Conservation (phyloP, 2,113 vertebrate species). For the Laticauda laticaudata region DNA sequence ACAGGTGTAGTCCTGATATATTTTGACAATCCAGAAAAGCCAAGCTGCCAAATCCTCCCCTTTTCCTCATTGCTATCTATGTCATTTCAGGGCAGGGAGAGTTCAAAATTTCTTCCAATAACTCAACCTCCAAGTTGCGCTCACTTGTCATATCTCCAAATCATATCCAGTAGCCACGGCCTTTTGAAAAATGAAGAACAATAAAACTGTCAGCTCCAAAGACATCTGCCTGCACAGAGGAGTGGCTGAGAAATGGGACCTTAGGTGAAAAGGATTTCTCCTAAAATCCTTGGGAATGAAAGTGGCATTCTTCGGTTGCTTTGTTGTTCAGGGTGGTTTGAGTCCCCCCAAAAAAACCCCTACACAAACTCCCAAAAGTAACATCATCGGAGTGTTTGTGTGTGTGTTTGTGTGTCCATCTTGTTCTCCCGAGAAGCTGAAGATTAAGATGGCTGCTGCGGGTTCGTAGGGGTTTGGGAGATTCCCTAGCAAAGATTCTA, state of each 20-base stretch:
- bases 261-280: background rate
- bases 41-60: no score
- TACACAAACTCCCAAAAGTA: no score
- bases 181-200: conserved; percentile 2
- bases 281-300: background rate
- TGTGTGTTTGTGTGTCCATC: no score
- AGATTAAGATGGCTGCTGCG: no score
- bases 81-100: background rate
- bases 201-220: background rate
- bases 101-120: background rate
- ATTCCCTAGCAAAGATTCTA: no score
- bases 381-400: no score
- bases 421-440: no score
- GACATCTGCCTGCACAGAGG: background rate
- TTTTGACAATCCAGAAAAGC: background rate
- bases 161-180: background rate
- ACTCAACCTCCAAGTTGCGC: background rate
- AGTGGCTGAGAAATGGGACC: background rate
- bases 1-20: background rate
- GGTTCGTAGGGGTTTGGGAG: no score
- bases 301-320: no score
- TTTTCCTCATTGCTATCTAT: background rate
- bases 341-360: no score
- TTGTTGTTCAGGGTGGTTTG: no score
- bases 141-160: conserved; percentile 18